phyloP scores from a whole-genome alignment of 2,113 vertebrate genomes.

The Ifrita kowaldi region DNA sequence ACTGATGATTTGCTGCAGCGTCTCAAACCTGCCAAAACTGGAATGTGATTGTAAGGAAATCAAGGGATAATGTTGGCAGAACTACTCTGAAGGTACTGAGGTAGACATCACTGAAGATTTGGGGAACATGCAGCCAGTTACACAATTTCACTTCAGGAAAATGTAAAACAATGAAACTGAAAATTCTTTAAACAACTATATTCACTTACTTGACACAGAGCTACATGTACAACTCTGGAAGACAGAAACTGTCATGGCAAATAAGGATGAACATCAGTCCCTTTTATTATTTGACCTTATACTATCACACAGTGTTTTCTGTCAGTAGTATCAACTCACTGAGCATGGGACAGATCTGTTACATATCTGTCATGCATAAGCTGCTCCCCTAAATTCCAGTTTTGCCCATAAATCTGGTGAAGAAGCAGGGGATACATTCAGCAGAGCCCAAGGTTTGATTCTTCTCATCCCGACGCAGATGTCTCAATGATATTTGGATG shows the following conservation, averaged over 20 bases:
- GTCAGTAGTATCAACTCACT: background rate
- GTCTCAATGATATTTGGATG: background rate
- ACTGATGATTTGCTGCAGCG: background rate
- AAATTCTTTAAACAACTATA: background rate
- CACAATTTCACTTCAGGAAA: background rate
- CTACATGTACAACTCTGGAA: background rate
- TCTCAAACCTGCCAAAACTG: background rate
- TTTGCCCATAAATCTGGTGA: background rate
- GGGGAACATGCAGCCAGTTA: background rate
- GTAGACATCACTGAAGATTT: background rate
- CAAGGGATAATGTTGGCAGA: background rate
- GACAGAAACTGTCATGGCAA: background rate
- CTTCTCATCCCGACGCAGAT: background rate
- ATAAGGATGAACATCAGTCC: background rate
- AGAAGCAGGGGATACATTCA: background rate
- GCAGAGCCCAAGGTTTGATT: background rate
- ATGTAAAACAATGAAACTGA: background rate
- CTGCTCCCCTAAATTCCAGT: background rate
- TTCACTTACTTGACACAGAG: background rate
- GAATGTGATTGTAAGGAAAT: accelerated
- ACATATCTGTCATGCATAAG: background rate
- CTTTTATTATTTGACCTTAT: background rate
- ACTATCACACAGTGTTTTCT: background rate
- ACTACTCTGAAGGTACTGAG: background rate
- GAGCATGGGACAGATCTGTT: background rate